Percentiles rank a stretch among this genome's conserved stretches.
Evolutionary conservation across 1,140 invertebrate species (phyloP).

Genomic region (Diuraphis noxia): DNA sequence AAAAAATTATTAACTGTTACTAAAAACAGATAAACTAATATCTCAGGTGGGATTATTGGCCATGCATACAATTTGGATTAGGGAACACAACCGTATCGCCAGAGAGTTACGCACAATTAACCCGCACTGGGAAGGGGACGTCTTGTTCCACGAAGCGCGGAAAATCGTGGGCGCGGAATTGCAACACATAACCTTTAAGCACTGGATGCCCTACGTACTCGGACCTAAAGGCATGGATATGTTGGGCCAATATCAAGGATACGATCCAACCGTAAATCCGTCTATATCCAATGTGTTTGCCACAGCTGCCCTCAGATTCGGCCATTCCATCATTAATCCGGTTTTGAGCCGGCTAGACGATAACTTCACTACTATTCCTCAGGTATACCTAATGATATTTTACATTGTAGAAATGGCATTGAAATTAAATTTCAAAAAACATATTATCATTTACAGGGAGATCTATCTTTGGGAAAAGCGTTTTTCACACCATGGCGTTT

Average conservation of each 20-base stretch:
- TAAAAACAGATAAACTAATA: not conserved
- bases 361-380: constrained; percentile 83
- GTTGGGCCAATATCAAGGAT: constrained; percentile 78
- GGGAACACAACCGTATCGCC: constrained; percentile 95
- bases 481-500: constrained; percentile 96
- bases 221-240: constrained; percentile 74
- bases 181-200: constrained; percentile 93
- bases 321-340: constrained; percentile 95
- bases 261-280: constrained; percentile 79
- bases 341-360: constrained; percentile 81
- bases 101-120: constrained; percentile 77
- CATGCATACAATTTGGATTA: constrained; percentile 97
- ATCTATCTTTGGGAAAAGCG: constrained; percentile 85
- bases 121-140: constrained; percentile 93
- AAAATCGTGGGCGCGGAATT: constrained; percentile 94
- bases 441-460: constrained; percentile 62
- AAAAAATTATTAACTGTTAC: not conserved
- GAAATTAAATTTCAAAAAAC: not conserved
- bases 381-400: constrained; percentile 60
- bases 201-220: constrained; percentile 89
- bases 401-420: not conserved
- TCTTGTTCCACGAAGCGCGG: constrained; percentile 85
- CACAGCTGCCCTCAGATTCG: constrained; percentile 93
- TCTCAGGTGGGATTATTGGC: constrained; percentile 78
- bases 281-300: constrained; percentile 95